These are phyloP conservation scores for Cyclura pinguis DNA, from an alignment of 2,797 vertebrate genomes.

Conservation along the genomic window DNA sequence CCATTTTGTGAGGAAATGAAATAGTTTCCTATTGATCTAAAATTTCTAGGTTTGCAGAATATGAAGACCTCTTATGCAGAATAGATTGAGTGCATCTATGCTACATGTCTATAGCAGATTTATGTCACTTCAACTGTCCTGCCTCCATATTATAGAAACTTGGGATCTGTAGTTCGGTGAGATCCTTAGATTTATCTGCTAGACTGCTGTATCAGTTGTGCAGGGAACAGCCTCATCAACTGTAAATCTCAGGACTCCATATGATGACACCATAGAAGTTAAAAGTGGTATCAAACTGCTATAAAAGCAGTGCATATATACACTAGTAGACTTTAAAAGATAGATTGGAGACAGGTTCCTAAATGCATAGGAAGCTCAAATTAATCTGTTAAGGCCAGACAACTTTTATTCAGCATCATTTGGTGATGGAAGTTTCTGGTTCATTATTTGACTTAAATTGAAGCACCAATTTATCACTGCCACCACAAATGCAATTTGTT, in stretches of 20 bases:
- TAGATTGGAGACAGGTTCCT: neutral
- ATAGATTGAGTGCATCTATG: too few species aligned
- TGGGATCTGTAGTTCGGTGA: too few species aligned
- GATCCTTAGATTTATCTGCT: too few species aligned
- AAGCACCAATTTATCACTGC: neutral
- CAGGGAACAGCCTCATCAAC: too few species aligned
- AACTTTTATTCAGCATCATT: neutral
- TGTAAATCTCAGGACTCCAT: too few species aligned
- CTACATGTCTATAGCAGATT: too few species aligned
- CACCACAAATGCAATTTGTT: neutral
- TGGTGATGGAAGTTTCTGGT: neutral
- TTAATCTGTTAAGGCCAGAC: neutral
- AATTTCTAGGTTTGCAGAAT: slow-evolving; percentile 26
- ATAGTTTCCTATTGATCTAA: slow-evolving; percentile 51
- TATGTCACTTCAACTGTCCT: too few species aligned
- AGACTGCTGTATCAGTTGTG: too few species aligned
- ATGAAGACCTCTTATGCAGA: slow-evolving; percentile 20
- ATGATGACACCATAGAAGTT: too few species aligned
- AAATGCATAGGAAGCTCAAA: neutral
- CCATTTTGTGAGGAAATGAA: slow-evolving; percentile 29
- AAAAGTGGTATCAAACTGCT: too few species aligned
- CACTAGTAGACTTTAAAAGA: slow-evolving; percentile 19
- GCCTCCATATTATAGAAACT: too few species aligned
- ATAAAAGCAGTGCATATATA: too few species aligned
- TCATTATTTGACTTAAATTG: neutral